Conservation (phyloP, 1,140 invertebrate genomes). For the Centruroides sculpturatus region DNA sequence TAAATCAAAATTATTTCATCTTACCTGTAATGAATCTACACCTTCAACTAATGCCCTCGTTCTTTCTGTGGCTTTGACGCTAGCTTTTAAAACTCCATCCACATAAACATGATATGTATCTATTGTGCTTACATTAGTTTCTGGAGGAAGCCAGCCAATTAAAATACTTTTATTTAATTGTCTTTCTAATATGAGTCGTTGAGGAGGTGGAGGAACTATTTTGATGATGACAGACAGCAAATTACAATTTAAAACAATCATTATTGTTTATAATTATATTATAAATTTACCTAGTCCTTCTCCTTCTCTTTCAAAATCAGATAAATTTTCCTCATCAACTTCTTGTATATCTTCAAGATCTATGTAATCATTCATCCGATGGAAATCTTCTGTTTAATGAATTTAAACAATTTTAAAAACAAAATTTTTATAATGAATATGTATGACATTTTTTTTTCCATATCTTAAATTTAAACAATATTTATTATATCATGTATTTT, state of each 20-base stretch:
- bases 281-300: constrained; percentile 3
- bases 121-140: constrained; percentile 46
- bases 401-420: no score
- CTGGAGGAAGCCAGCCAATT: constrained; percentile 85
- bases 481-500: no score
- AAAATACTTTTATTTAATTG: constrained; percentile 96
- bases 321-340: constrained; percentile 29
- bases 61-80: constrained; percentile 85
- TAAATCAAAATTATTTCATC: no score
- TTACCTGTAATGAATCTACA: constrained; percentile 59
- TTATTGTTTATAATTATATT: background rate
- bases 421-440: no score
- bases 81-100: constrained; percentile 86
- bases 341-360: constrained; percentile 37
- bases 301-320: constrained; percentile 21
- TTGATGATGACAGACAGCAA: background rate
- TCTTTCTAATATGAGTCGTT: constrained; percentile 86
- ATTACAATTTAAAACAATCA: no score
- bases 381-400: constrained; percentile 20
- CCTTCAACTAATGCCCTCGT: constrained; percentile 93
- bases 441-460: no score
- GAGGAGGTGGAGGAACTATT: constrained; percentile 65
- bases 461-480: no score
- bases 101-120: constrained; percentile 95
- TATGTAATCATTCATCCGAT: constrained; percentile 30